Conservation (phyloP, 2,113 vertebrate species). For the Hylia prasina region DNA sequence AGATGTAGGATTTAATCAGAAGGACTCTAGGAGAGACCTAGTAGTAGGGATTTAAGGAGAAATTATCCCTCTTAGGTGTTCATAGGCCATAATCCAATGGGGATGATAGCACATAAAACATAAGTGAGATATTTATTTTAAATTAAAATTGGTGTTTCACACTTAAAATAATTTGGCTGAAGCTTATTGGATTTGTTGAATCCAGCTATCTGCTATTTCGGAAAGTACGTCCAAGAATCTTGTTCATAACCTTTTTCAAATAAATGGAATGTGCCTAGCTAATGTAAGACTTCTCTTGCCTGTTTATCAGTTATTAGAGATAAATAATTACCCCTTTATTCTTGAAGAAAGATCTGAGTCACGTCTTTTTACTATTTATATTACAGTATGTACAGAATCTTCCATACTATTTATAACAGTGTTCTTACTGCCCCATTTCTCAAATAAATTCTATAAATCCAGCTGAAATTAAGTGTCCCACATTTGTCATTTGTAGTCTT, state of each 20-base stretch:
- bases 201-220: neutral
- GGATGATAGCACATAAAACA: neutral
- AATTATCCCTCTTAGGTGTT: neutral
- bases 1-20: neutral
- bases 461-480: neutral
- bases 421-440: neutral
- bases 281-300: neutral
- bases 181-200: neutral
- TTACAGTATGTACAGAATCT: neutral
- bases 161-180: neutral
- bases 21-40: neutral
- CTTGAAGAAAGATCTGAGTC: neutral
- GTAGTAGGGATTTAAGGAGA: neutral
- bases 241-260: neutral
- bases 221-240: neutral
- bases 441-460: neutral
- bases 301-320: neutral
- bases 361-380: neutral
- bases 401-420: neutral
- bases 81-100: neutral
- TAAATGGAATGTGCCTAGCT: neutral
- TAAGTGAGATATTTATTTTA: neutral
- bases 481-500: neutral
- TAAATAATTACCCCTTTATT: neutral
- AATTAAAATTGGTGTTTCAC: neutral